Conservation (phyloP, 2,888 invertebrate species). For the Thecophora atra region DNA sequence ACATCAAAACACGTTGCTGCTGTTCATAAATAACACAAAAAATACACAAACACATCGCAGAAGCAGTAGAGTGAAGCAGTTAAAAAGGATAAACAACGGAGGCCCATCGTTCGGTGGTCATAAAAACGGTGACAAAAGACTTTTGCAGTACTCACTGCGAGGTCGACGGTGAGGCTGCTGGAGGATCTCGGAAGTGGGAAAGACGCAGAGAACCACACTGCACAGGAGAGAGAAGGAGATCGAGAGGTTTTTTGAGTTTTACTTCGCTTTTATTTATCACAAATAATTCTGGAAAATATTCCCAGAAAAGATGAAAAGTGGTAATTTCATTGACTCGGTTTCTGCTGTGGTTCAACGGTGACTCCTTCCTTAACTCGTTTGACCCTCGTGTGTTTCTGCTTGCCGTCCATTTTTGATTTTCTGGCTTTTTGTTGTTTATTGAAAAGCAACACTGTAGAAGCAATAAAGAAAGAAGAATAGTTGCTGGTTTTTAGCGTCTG, state of each 20-base stretch:
- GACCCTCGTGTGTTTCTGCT: neutral
- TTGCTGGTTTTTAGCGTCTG: neutral
- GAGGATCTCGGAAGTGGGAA: neutral
- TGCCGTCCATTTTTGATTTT: neutral
- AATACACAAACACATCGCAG: slow-evolving; percentile 5
- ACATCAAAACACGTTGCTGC: slow-evolving; percentile 28
- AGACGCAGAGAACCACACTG: neutral
- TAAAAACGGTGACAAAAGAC: slow-evolving; percentile 34
- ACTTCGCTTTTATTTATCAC: slow-evolving; percentile 24
- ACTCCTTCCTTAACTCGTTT: neutral
- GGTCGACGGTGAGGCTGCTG: neutral
- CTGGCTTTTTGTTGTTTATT: neutral
- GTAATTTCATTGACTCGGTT: slow-evolving; percentile 10
- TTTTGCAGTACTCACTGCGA: slow-evolving; percentile 19
- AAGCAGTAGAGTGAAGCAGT: slow-evolving; percentile 21
- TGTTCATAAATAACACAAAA: slow-evolving; percentile 28
- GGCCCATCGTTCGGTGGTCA: slow-evolving; percentile 12
- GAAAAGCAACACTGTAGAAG: neutral
- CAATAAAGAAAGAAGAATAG: neutral
- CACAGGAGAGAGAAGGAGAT: no score
- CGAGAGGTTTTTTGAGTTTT: neutral
- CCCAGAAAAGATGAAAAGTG: neutral
- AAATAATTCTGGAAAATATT: slow-evolving; percentile 31
- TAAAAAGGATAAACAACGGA: slow-evolving; percentile 27
- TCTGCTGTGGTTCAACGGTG: neutral